A percentile compares a stretch with the other conserved stretches of the same genome.
Conservation (phyloP, 2,888 invertebrate genomes). For the Nymphalis polychloros region DNA sequence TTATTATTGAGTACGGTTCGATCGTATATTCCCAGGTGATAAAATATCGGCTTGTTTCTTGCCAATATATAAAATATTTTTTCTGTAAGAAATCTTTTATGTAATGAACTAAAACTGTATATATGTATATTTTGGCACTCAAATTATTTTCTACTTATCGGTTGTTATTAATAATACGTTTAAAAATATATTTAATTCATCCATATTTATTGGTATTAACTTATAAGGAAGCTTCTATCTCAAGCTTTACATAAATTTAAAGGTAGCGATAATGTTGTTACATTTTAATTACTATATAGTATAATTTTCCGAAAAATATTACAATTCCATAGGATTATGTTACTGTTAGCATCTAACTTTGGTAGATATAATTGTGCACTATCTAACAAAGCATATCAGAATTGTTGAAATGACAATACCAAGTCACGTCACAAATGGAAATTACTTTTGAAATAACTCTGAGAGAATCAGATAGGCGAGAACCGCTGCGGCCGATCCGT, state of each 20-base stretch:
- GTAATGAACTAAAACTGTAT: not conserved
- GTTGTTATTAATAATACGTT: no score
- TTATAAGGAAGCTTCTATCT: no score
- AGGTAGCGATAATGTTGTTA: no score
- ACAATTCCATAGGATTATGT: not conserved
- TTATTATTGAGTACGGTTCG: constrained; percentile 59
- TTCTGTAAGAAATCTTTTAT: not conserved
- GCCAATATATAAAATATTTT: not conserved
- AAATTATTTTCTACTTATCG: not conserved
- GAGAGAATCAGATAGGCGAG: constrained; percentile 79
- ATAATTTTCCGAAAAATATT: no score
- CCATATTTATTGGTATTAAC: no score
- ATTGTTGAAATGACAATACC: constrained; percentile 66
- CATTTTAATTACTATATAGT: no score
- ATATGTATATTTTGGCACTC: not conserved
- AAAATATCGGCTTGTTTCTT: constrained; percentile 39
- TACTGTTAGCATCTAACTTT: constrained; percentile 1
- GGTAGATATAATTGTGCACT: constrained; percentile 16
- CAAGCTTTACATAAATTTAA: no score
- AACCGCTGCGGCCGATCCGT: constrained; percentile 77
- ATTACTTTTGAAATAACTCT: constrained; percentile 77
- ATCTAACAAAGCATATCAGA: constrained; percentile 27
- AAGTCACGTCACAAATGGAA: constrained; percentile 75
- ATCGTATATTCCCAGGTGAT: constrained; percentile 40
- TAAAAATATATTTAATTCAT: no score